Evolutionary conservation across 2,888 invertebrate genomes (phyloP), one percentile per base, ranked within the genome.

Genomic region (Phengaris arion): DNA sequence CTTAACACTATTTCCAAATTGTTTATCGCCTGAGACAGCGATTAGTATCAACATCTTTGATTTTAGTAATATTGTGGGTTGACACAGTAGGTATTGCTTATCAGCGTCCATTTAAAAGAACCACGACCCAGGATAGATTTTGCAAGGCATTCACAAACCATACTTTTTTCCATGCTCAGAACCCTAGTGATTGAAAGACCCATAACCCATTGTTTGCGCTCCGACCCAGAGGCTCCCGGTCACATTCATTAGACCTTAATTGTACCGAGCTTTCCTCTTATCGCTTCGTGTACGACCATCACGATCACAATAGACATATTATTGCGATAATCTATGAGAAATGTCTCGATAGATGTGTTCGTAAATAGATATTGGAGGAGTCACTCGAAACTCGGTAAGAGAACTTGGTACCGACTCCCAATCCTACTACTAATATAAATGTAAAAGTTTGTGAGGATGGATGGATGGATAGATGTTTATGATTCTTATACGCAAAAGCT

Each of bases 161-260:
- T 22, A 35, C 3, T 35, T 35, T 35, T 35, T 0, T 22, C 22
- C 48, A 48, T 4, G 6, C 64, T 12, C 35, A 35, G 35, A 64
- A 64, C 64, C 64, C 64, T 64, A 64, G 9, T 4, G 59, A 22
- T 59, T 13, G 8, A 13, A 64, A 64, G 64, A 64, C 64, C 35
- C 64, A 64, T 12, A 35, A 64, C 13, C 45, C 12, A 64, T 64
- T 64, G 64, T 64, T 64, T 2, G 45, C 64, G 45, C 64, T 64
- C 64, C 12, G 64, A 64, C 64, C 64, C 35, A 64, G 10, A 64
- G 64, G 12, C 64, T 64, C 35, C 64, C 64, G 64, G 64, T 64
- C 45, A 64, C 64, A 35, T 64, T 64, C 64, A 64, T 64, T 64
- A 64, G 64, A 64, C 64, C 64, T 45, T 64, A 64, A 64, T 64